These are phyloP conservation scores for Cyprinodon brontotheroides DNA, from an alignment of 2,113 vertebrate genomes.

Conservation along the genomic window DNA sequence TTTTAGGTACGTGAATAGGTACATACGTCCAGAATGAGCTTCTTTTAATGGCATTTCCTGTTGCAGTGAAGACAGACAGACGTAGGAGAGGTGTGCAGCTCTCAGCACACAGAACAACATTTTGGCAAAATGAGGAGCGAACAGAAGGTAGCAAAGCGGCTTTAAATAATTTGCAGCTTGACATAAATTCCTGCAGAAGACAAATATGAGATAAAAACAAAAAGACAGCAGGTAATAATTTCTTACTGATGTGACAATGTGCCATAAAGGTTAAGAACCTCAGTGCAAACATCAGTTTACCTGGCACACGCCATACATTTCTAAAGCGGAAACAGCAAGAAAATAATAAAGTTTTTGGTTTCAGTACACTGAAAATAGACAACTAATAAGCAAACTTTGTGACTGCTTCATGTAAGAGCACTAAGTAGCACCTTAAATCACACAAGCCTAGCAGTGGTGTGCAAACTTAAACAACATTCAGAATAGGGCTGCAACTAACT, in stretches of 20 bases:
- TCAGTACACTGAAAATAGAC: too few species aligned
- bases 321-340: not conserved
- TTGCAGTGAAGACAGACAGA: conserved; percentile 11
- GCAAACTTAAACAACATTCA: too few species aligned
- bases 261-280: not conserved
- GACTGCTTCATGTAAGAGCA: too few species aligned
- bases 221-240: not conserved
- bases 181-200: conserved; percentile 2
- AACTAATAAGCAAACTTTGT: too few species aligned
- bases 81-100: conserved; percentile 35
- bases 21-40: not conserved
- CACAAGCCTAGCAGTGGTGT: too few species aligned
- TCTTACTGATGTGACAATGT: not conserved
- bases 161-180: conserved; percentile 17
- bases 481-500: too few species aligned
- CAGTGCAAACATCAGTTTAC: not conserved
- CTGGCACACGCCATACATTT: not conserved
- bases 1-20: not conserved
- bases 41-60: not conserved
- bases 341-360: not conserved
- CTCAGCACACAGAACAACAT: conserved; percentile 4
- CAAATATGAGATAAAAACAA: not conserved
- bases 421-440: too few species aligned
- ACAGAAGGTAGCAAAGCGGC: conserved; percentile 36
- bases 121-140: conserved; percentile 19